Evolutionary conservation across 2,113 vertebrate genomes (phyloP).

Genomic region (Silurus asotus): DNA sequence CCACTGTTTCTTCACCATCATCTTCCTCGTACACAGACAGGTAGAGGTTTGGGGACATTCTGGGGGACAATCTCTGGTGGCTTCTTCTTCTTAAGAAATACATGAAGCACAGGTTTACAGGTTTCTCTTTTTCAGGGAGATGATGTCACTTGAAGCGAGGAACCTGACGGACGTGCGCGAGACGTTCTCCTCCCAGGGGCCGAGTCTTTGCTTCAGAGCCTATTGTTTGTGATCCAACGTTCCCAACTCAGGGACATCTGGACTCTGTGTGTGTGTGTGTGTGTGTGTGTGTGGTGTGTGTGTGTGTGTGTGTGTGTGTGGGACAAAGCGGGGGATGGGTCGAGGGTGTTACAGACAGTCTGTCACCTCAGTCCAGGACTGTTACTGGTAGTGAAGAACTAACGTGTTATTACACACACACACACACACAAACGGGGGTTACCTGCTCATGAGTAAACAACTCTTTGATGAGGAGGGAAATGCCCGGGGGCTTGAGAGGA

Average conservation of each 20-base stretch:
- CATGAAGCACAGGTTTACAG: neutral
- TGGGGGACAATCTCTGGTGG: neutral
- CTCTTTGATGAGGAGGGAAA: conserved; percentile 32
- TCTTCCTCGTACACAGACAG: too few relatives aligned
- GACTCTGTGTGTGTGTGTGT: conserved; percentile 29
- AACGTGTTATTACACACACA: conserved; percentile 44
- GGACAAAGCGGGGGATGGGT: neutral
- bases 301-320: neutral
- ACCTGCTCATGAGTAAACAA: conserved; percentile 9
- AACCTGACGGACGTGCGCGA: conserved; percentile 62
- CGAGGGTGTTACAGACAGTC: conserved; percentile 30
- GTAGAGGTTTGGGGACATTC: neutral
- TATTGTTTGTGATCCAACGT: conserved; percentile 75
- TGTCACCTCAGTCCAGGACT: conserved; percentile 38
- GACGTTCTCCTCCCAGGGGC: conserved; percentile 57
- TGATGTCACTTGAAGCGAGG: neutral
- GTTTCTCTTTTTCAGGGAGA: neutral
- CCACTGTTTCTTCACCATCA: too few relatives aligned
- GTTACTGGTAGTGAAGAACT: conserved; percentile 19
- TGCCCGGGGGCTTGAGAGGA: conserved; percentile 38
- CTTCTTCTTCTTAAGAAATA: neutral
- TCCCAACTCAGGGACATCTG: conserved; percentile 74
- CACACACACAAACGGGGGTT: neutral
- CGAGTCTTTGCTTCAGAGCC: conserved; percentile 66
- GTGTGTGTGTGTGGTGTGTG: neutral